Base-by-base conservation (phyloP, 2,888 invertebrate species). In the Apotomis turbidana region DNA sequence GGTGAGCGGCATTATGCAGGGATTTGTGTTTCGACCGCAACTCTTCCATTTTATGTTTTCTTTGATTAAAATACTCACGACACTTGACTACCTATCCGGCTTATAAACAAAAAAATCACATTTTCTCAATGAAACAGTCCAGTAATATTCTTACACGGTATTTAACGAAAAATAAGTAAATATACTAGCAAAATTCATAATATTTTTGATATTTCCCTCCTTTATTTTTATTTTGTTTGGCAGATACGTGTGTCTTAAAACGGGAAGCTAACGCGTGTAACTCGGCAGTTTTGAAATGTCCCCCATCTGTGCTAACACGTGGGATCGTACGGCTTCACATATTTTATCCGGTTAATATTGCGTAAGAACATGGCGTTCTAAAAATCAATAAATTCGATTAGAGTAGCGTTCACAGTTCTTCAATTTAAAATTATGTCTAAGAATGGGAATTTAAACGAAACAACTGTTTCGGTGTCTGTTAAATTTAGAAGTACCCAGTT, bases 1-100 rank as follows among this genome's bases (percentile, higher is more conserved):
- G 91, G 77, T 93, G 93, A 46, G 93, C 88, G 41, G 91, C 87
- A 80, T 75, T 90, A 75, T 91, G 92, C 70, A 91, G 82, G 10
- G 86, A 78, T 76, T 90, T 93, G 76, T 91, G 90, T 83, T 91
- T 92, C 15, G 85, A 84, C 36, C 89, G 83, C 71, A 89, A 74
- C 75, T 93, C 93, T 78, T 93, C 93, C 93, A 93, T 93, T 76
- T 27, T 27, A 62, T 62, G 52, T 46, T 57, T 9, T 27, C 51
- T 60, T 62, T 62, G 67, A 64, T 38, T 52, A 72, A 55, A 49
- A 64, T 58, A 70, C 60, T 69, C 46, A 52, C 58, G 67, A 61
- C 55, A 15, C 51, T 63, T 70, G 70, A 69, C 71, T 59, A 67
- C 61, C 38, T 61, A 55, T 72, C 68, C 62, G 54, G 57, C 69